A percentile compares a stretch with the other conserved stretches of the same genome.
Evolutionary conservation across 2,888 invertebrate species (phyloP).

Genomic region (Synergus gifuensis): DNA sequence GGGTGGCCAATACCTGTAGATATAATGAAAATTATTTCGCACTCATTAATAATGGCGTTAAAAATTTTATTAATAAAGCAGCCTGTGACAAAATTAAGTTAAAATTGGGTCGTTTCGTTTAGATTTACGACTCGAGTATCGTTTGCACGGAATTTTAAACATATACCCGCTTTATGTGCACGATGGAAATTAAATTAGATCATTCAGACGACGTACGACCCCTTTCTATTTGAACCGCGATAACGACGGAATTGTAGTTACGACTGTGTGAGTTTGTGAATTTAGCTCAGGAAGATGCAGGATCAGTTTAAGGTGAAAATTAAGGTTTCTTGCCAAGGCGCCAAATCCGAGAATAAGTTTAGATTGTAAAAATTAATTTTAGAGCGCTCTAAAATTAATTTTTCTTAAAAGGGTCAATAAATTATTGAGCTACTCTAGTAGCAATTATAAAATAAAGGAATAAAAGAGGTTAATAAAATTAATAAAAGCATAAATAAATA

Average conservation of each 20-base stretch:
- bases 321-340: not conserved
- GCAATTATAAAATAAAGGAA: not conserved
- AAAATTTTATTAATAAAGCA: constrained; percentile 21
- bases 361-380: not conserved
- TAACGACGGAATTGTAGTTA: constrained; percentile 30
- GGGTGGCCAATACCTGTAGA: too few species aligned
- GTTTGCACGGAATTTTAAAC: constrained; percentile 24
- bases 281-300: not conserved
- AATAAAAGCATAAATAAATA: not conserved
- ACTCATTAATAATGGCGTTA: not conserved
- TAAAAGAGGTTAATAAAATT: not conserved
- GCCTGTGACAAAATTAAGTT: constrained; percentile 9
- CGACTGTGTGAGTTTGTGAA: constrained; percentile 15
- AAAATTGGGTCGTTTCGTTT: constrained; percentile 6
- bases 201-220: constrained; percentile 36
- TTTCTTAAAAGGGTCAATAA: too few species aligned
- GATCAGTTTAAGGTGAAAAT: not conserved
- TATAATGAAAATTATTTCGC: too few species aligned
- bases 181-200: constrained; percentile 36
- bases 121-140: constrained; percentile 37
- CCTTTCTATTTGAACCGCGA: constrained; percentile 25
- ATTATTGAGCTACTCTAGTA: too few species aligned
- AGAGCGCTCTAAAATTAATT: too few species aligned
- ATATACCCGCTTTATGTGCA: constrained; percentile 23
- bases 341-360: not conserved